Evolutionary conservation across 1,140 invertebrate genomes (phyloP).

Genomic region (Heterodera carotae): DNA sequence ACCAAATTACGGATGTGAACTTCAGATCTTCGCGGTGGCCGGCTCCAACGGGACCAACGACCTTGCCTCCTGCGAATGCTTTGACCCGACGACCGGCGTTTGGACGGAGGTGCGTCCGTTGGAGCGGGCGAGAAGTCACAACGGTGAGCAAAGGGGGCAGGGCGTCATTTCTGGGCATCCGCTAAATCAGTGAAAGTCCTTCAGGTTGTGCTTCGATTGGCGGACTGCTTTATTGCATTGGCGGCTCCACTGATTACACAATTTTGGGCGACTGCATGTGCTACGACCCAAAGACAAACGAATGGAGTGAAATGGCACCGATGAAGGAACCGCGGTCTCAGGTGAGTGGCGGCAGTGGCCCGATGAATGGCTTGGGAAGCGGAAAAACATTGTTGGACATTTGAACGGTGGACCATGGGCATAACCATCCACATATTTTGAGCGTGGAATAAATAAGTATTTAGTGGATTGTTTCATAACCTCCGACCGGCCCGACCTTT

Average conservation of each 20-base stretch:
- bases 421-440: no score
- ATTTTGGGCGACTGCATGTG: conserved; percentile 78
- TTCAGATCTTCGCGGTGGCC: conserved; percentile 75
- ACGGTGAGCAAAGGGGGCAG: conserved; percentile 32
- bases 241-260: conserved; percentile 78
- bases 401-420: no score
- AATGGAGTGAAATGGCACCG: conserved; percentile 74
- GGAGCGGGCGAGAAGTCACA: conserved; percentile 71
- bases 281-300: conserved; percentile 71
- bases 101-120: conserved; percentile 74
- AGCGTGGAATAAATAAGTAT: no score
- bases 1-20: no score
- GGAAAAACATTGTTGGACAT: no score
- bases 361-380: no score
- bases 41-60: conserved; percentile 78
- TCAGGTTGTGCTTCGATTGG: conserved; percentile 76
- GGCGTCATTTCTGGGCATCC: background rate
- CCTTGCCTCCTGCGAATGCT: conserved; percentile 74
- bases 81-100: conserved; percentile 70
- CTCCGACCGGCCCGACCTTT: no score
- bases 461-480: no score
- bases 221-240: conserved; percentile 73
- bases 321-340: conserved; percentile 74
- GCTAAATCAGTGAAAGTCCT: conserved; percentile 30
- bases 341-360: no score